Base-by-base conservation (phyloP, 2,888 invertebrate species). In the Ceramica pisi region DNA sequence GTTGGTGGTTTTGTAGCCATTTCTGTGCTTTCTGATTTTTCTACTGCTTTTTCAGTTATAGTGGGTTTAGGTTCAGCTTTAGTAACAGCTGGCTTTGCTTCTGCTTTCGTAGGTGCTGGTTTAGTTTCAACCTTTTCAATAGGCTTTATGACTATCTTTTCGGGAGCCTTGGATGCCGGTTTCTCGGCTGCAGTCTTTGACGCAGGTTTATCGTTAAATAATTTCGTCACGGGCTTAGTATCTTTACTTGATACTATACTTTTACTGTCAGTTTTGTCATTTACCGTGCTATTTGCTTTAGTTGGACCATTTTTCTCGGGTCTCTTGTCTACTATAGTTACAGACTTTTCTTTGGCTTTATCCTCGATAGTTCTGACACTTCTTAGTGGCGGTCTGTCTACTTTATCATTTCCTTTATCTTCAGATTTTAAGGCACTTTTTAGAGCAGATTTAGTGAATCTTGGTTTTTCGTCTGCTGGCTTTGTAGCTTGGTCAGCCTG, bases 1-100 rank as follows among this genome's bases (percentile, higher is more conserved):
- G 95, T 70, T 0, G 94, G 95, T 73, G 96, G 96, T 87, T 96
- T 96, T 0, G 96, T 94, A 19, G 95, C 94, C 95, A 96, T 95
- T 83, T 92, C 93, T 80, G 90, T 90, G 21, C 93, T 93, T 83
- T 95, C 94, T 63, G 79, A 69, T 81, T 92, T 93, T 59, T 88
- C 90, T 80, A 88, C 85, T 74, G 86, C 72, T 74, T 91, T 91
- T 72, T 86, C 88, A 67, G 89, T 85, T 86, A 81, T 55, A 83
- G 87, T 87, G n/a, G 81, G 62, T 77, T 89, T 87, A 8, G 83
- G 41, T 74, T 88, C 87, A 61, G 76, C 65, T 73, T 84, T 84
- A 6, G 56, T 12, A 31, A 50, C 44, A 31, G 41, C 16, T 44
- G 68, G 35, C 81, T 90, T 91, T 31, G 80, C 64, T 70, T 88